Percentiles rank a stretch among this genome's conserved stretches.
Evolutionary conservation across 2,113 vertebrate genomes (phyloP).

Genomic region (Solea senegalensis): DNA sequence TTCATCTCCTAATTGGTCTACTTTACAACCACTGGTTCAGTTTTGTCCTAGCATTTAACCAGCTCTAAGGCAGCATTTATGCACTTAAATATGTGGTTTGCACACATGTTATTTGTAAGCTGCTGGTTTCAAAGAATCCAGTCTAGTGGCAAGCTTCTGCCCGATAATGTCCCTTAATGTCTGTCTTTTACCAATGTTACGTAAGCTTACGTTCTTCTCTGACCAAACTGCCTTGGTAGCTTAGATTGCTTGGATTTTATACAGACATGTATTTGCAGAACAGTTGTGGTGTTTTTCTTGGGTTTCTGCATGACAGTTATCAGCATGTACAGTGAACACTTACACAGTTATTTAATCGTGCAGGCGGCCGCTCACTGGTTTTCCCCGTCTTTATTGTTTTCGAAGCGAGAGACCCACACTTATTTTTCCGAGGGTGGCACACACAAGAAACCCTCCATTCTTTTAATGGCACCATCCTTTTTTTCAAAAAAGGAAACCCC

Average conservation of each 20-base stretch:
- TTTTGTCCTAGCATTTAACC: constrained; percentile 15
- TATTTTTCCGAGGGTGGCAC: constrained; percentile 9
- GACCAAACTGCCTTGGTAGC: constrained; percentile 29
- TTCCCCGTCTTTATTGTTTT: constrained; percentile 23
- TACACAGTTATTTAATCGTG: constrained; percentile 17
- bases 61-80: constrained; percentile 26
- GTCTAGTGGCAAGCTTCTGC: constrained; percentile 10
- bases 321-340: constrained; percentile 12
- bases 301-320: constrained; percentile 24
- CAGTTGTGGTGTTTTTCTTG: constrained; percentile 27
- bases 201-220: constrained; percentile 39
- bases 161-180: constrained; percentile 13
- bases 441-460: background rate
- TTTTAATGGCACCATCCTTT: constrained; percentile 11
- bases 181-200: constrained; percentile 31
- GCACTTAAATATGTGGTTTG: constrained; percentile 31
- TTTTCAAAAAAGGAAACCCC: constrained; percentile 2
- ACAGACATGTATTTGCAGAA: constrained; percentile 7
- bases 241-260: constrained; percentile 1
- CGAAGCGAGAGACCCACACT: constrained; percentile 10
- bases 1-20: constrained; percentile 30
- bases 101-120: constrained; percentile 24
- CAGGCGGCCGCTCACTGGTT: constrained; percentile 24
- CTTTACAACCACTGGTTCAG: constrained; percentile 19
- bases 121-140: constrained; percentile 33